phyloP scores from a whole-genome alignment of 2,797 vertebrate species.

The Dryobates pubescens region DNA sequence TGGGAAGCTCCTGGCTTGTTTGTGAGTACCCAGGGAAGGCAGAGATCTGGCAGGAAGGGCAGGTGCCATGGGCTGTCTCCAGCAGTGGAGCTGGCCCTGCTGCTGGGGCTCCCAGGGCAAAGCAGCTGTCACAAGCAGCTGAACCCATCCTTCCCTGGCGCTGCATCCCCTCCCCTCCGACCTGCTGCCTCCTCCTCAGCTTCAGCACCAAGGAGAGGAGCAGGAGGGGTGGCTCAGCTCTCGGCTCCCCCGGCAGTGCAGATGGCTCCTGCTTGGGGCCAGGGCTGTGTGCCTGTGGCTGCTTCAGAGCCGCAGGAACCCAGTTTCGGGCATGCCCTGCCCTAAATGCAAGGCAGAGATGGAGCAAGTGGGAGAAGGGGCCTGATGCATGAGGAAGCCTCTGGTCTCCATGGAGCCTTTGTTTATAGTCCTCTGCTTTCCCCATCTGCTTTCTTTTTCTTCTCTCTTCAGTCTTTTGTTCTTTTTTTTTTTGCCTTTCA shows the following conservation, averaged over 20 bases:
- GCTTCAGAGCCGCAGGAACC: not conserved
- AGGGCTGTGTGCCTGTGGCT: not conserved
- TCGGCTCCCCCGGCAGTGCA: not conserved
- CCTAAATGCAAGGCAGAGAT: not conserved
- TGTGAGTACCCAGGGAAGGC: not conserved
- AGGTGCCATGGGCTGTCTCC: not conserved
- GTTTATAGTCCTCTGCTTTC: slow-evolving; percentile 26
- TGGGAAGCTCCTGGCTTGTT: not conserved
- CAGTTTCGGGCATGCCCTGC: not conserved
- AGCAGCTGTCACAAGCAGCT: not conserved
- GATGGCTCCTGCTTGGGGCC: accelerated
- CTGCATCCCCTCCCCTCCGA: not conserved
- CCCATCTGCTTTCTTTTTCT: not conserved
- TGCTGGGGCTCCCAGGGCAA: not conserved
- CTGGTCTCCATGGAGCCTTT: slow-evolving; percentile 38
- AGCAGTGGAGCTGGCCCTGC: not conserved
- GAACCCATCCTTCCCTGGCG: not conserved
- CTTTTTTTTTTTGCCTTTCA: no score
- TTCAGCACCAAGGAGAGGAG: not conserved
- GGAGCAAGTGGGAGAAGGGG: not conserved
- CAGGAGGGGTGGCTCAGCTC: accelerated
- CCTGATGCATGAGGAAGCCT: not conserved
- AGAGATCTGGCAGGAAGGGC: not conserved
- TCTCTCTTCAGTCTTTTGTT: no score
- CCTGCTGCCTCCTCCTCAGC: not conserved